Conservation (phyloP, 2,797 vertebrate genomes). For the Aplochiton taeniatus region DNA sequence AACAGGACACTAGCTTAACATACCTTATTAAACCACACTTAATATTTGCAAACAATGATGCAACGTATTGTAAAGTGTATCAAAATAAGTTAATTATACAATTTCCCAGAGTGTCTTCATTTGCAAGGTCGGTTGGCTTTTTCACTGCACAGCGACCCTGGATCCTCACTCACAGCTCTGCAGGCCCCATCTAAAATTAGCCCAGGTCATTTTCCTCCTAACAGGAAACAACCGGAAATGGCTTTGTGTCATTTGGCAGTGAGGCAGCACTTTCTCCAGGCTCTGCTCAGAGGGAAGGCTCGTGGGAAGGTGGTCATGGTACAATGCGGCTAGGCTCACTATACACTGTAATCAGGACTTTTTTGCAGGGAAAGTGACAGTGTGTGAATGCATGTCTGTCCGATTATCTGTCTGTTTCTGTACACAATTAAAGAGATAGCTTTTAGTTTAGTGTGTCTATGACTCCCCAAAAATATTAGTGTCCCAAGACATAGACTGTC, state of each 20-base stretch:
- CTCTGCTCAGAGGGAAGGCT: slow-evolving; percentile 37
- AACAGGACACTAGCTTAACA: no score
- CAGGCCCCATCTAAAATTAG: slow-evolving; percentile 72
- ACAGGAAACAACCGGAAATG: slow-evolving; percentile 74
- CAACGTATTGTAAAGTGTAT: no score
- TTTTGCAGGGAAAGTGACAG: not conserved
- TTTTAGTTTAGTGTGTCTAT: no score
- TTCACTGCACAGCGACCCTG: slow-evolving; percentile 26
- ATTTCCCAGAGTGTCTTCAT: slow-evolving; percentile 23
- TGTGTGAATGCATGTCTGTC: not conserved
- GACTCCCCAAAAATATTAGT: not conserved
- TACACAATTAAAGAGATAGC: no score
- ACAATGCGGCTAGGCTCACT: slow-evolving; percentile 5
- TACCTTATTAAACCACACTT: no score
- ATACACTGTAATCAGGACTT: slow-evolving; percentile 20
- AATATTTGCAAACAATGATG: no score
- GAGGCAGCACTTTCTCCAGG: slow-evolving; percentile 71
- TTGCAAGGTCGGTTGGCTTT: slow-evolving; percentile 41
- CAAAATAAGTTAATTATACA: slow-evolving; percentile 21
- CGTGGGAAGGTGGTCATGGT: slow-evolving; percentile 28
- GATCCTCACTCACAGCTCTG: slow-evolving; percentile 29
- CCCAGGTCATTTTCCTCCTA: slow-evolving; percentile 63
- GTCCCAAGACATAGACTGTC: not conserved
- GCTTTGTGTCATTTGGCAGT: slow-evolving; percentile 77
- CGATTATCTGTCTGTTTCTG: not conserved